Base-by-base conservation (phyloP, 2,888 invertebrate species). In the Entomobrya multifasciata region DNA sequence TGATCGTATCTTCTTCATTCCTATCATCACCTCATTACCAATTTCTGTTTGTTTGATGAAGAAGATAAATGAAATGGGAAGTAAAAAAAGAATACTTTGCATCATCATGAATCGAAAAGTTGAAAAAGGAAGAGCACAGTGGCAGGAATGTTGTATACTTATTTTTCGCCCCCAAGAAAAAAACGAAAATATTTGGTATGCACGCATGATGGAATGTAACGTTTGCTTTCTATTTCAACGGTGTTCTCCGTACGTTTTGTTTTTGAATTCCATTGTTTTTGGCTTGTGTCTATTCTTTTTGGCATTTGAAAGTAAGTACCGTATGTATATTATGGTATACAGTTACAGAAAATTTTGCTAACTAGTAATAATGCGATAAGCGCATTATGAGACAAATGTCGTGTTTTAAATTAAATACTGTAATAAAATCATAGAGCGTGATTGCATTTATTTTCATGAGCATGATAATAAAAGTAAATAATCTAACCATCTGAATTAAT, bases 161-260 rank as follows among this genome's bases (percentile, higher is more conserved):
- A 13, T 22, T 67, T 3, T n/a, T 41, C 65, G 70, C 70, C 70
- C 47, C 25, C 47, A 49, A 47, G 25, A 41, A 65, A 0, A n/a
- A 65, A 79, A 65, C 0, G 15, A 79, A 79, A 79, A 65, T 79
- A 79, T 65, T 79, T 79, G 47, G 65, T 30, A 41, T 79, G 65
- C 65, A 41, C 65, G 65, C 79, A 79, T 55, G 79, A 79, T 30
- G 52, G 76, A 76, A 76, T 76, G 22, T 76, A 55, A 76, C 41
- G 5, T 44, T 65, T 36, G 77, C 77, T 77, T 77, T 77, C 77
- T 77, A 6, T 36, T 36, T 4, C 36, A 36, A 8, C 4, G 36
- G 36, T 36, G 36, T 36, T 36, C 5, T 36, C 36, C 4, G 36
- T 36, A 4, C 8, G 36, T 36, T 36, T 36, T 36, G 36, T 36